Percentiles rank a stretch among this genome's conserved stretches.
Conservation (phyloP, 2,797 vertebrate species). For the Rhinogobio ventralis region DNA sequence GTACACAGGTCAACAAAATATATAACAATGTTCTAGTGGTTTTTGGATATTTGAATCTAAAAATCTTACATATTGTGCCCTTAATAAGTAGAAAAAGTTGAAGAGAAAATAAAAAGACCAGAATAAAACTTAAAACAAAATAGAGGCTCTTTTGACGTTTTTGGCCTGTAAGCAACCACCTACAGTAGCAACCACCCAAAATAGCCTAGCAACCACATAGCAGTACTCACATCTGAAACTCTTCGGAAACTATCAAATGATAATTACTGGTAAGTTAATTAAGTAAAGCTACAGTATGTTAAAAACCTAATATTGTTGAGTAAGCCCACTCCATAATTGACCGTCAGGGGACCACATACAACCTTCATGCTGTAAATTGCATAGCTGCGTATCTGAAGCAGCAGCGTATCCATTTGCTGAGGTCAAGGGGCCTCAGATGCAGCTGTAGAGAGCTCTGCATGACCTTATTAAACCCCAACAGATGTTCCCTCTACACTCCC, state of each 20-base stretch:
- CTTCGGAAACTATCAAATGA: not conserved
- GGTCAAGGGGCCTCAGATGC: slow-evolving; percentile 30
- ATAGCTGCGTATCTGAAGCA: slow-evolving; percentile 20
- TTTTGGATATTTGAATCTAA: too few relatives aligned
- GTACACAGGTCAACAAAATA: too few relatives aligned
- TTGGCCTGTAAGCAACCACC: not conserved
- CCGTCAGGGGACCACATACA: not conserved
- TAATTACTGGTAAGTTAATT: not conserved
- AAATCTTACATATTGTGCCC: too few relatives aligned
- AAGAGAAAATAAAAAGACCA: not conserved
- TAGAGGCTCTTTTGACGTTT: not conserved
- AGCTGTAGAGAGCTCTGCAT: slow-evolving; percentile 1
- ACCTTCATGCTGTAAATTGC: slow-evolving; percentile 31
- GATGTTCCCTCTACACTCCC: slow-evolving; percentile 17
- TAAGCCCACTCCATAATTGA: not conserved
- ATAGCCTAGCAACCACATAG: not conserved
- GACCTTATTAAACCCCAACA: slow-evolving; percentile 36
- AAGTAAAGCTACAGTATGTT: not conserved
- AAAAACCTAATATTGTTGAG: not conserved
- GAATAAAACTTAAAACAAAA: not conserved
- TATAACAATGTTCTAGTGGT: too few relatives aligned
- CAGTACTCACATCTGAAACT: not conserved
- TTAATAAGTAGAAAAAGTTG: too few relatives aligned
- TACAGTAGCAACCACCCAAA: not conserved
- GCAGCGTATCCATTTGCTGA: slow-evolving; percentile 17